Base-by-base conservation (phyloP, 2,113 vertebrate genomes). In the Cryptomyrus ogoouensis region DNA sequence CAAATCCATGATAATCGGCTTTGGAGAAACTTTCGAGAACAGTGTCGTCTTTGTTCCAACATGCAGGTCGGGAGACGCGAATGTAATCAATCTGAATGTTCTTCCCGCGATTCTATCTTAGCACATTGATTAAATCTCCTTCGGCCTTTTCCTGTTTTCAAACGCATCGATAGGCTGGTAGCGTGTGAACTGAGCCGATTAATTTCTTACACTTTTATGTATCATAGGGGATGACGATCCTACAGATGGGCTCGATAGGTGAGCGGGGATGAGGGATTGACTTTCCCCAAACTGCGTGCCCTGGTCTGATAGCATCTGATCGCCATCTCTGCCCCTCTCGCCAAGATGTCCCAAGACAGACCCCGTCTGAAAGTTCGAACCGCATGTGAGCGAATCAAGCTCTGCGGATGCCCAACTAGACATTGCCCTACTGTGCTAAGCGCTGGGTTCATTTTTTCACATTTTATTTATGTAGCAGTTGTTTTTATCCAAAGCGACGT, bases 191-290 rank as follows among this genome's bases (percentile, higher is more conserved):
- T 66, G 56, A 88, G 27, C n/a, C 24, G 88, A n/a, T 66, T 66
- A 44, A 49, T 85, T 49, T 53, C 50, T 87, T 87, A 5, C 49
- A 50, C 50, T 83, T 46, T 83, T 52, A 89, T 93, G 92, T 94
- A 92, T 94, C 90, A 90, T 88, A 91, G 90, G 92, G 92, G 93
- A 89, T 85, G 88, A 88, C 74, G 89, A 91, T 70, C 89, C 93
- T 92, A 94, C 93, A 93, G 90, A 94, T 93, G 92, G 94, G 93
- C 92, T 66, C 91, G 93, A 93, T 94, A 90, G 93, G 91, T 88
- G 91, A 92, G 87, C 85, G 89, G 88, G 88, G 83, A 92, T 93
- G 90, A 91, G 91, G 90, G 89, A 80, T 31, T 62, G 35, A 89
- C 90, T 86, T 80, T 89, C 53, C 89, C 89, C 44, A 91, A 39